phyloP scores from a whole-genome alignment of 2,888 invertebrate genomes.

The Drosophila leonis region DNA sequence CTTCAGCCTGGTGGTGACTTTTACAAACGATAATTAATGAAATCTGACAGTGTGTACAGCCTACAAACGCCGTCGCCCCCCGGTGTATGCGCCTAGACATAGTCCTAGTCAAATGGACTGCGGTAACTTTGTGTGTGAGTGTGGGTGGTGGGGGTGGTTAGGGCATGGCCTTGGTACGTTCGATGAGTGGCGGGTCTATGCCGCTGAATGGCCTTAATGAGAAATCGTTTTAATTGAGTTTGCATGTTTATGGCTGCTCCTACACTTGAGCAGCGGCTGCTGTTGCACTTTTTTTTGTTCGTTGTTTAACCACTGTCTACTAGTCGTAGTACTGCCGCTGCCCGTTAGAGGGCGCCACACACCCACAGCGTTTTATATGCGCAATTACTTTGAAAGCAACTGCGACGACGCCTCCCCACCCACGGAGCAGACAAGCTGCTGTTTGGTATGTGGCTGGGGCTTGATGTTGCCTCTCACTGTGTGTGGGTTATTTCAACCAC shows the following conservation, averaged over 20 bases:
- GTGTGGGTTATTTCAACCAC: conserved; percentile 47
- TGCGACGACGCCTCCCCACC: conserved; percentile 11
- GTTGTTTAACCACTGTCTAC: conserved; percentile 5
- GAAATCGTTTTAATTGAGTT: conserved; percentile 82
- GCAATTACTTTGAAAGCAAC: conserved; percentile 76
- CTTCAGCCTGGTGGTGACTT: conserved; percentile 70
- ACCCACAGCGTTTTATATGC: conserved; percentile 40
- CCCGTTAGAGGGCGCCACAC: conserved; percentile 4
- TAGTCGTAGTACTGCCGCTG: background rate
- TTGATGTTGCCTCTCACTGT: background rate
- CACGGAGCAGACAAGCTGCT: conserved; percentile 1
- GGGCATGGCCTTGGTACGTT: conserved; percentile 17
- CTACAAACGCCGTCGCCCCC: conserved; percentile 26
- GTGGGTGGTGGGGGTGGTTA: background rate
- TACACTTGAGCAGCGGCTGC: conserved; percentile 52
- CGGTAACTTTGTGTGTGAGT: background rate
- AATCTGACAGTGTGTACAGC: conserved; percentile 70
- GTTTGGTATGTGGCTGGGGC: background rate
- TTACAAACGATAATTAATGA: conserved; percentile 81
- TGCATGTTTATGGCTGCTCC: conserved; percentile 82
- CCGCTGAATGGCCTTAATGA: conserved; percentile 74
- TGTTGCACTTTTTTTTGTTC: conserved; percentile 45
- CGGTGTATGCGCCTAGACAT: conserved; percentile 4
- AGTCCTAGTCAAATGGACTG: conserved; percentile 19
- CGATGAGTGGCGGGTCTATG: conserved; percentile 43